A percentile compares a stretch with the other conserved stretches of the same genome.
Conservation (phyloP, 2,113 vertebrate genomes). For the Myodes glareolus region DNA sequence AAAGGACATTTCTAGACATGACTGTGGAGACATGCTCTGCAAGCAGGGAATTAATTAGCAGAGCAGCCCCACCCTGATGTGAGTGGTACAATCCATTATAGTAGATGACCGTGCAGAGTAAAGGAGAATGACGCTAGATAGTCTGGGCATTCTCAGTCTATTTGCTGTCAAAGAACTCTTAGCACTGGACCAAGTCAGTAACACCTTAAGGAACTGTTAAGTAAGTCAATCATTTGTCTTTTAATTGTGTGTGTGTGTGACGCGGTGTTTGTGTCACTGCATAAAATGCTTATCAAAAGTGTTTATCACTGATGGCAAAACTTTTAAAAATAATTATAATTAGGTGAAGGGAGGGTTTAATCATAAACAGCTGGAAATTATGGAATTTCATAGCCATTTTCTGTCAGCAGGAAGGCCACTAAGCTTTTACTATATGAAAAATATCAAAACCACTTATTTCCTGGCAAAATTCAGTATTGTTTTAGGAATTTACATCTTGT, state of each 20-base stretch:
- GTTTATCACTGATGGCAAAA: not conserved
- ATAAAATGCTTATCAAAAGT: not conserved
- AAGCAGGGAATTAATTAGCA: not conserved
- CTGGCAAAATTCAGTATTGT: not conserved
- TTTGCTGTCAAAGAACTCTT: not conserved
- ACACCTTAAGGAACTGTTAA: not conserved
- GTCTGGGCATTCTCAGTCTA: not conserved
- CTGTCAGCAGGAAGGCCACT: not conserved
- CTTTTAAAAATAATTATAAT: not conserved
- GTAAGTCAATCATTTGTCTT: not conserved
- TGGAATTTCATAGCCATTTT: not conserved
- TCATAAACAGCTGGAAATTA: not conserved
- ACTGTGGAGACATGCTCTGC: not conserved
- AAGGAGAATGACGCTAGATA: not conserved
- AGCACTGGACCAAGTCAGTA: not conserved
- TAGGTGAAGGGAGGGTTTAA: not conserved
- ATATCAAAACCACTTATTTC: not conserved
- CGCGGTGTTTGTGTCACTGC: not conserved
- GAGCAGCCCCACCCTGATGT: not conserved
- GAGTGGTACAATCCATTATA: not conserved
- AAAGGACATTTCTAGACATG: too few species aligned
- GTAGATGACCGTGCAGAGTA: not conserved
- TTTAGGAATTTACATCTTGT: not conserved
- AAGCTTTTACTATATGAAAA: fast-evolving
- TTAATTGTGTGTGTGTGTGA: not conserved